Evolutionary conservation across 2,888 invertebrate genomes (phyloP), one percentile per base, ranked within the genome.

Genomic region (Bedellia somnulentella): DNA sequence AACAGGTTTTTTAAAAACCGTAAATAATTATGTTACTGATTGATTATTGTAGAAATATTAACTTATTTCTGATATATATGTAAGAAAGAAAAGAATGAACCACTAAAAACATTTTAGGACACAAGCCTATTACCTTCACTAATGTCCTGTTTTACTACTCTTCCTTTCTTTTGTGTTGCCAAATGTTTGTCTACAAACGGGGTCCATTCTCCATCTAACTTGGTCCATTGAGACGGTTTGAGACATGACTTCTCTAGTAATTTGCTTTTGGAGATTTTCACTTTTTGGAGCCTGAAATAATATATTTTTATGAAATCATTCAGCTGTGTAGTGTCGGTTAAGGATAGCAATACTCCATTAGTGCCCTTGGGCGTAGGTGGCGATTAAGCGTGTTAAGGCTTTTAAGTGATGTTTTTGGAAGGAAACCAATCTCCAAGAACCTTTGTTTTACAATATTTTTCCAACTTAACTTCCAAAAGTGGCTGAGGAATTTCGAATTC

Each of bases 141-240:
- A 1, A 36, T 41, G 10, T 15, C 6, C 29, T 35, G 45, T 39
- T 64, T 64, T 0, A 36, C 15, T 1, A 38, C 39, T 5, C 47
- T 31, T 3, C 53, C 53, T n/a, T 40, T 50, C 27, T 51, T 61
- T n/a, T n/a, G n/a, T n/a, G 30, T 33, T 2, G 60, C 41, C 35
- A 70, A 67, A 11, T 64, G 51, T n/a, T 56, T 48, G 15, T 67
- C 57, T 2, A 60, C 60, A 37, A 68, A 66, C 38, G 77, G 80
- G 1, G 71, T 64, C 80, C 83, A 85, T 29, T 80, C 78, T 0
- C 58, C 55, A 24, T 82, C 80, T 2, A 85, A 44, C 40, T 79
- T 80, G 4, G 67, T 52, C 82, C 83, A 85, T 42, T 84, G 83
- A 1, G 68, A 47, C 1, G 78, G 68, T 35, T 79, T 83, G 25